Evolutionary conservation across 2,113 vertebrate genomes (phyloP).

Genomic region (Bubo blakistoni): DNA sequence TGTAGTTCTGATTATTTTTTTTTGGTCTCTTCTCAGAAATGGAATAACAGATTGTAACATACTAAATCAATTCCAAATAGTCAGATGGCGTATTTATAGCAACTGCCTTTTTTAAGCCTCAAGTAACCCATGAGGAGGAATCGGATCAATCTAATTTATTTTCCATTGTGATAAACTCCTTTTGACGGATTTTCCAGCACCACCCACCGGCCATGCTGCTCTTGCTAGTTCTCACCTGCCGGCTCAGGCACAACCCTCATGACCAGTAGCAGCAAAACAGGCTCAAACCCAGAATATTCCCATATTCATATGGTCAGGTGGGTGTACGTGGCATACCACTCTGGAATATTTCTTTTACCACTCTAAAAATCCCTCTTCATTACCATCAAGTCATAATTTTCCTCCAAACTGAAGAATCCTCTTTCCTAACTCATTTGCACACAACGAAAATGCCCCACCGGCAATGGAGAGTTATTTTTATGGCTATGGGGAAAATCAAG

Average conservation of each 20-base stretch:
- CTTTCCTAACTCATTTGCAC: background rate
- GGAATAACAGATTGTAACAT: slow-evolving; percentile 25
- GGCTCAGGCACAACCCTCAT: fast-evolving
- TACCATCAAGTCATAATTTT: background rate
- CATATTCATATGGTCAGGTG: background rate
- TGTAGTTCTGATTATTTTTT: background rate
- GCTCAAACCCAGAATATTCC: background rate
- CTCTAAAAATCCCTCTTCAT: background rate
- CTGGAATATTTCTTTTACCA: background rate
- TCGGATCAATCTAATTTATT: background rate
- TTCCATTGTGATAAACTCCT: background rate
- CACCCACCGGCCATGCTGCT: background rate
- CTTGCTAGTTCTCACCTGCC: background rate
- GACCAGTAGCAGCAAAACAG: background rate
- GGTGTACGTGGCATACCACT: background rate
- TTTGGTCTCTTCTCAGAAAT: background rate
- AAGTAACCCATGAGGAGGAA: background rate
- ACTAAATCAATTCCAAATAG: slow-evolving; percentile 29
- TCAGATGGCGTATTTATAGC: slow-evolving; percentile 23
- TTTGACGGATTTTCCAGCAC: background rate
- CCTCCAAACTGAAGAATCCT: background rate
- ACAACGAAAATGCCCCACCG: fast-evolving
- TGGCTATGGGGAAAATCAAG: background rate
- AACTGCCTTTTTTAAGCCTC: slow-evolving; percentile 14
- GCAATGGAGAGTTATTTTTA: fast-evolving